Base-by-base conservation (phyloP, 2,888 invertebrate genomes). In the Papilio gigon region DNA sequence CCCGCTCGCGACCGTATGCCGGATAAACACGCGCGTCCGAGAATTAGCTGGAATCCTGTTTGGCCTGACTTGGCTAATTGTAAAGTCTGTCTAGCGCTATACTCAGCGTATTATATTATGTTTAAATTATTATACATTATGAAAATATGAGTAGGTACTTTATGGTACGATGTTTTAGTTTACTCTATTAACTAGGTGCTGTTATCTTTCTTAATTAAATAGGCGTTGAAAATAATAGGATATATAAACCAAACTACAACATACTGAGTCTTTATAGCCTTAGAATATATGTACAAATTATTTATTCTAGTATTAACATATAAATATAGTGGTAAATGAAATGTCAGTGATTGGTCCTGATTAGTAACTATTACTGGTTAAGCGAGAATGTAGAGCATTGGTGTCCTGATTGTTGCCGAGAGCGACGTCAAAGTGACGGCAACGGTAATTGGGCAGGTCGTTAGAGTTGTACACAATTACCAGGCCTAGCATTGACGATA, bases 361-460 rank as follows among this genome's bases (percentile, higher is more conserved):
- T 60, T 40, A 61, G 27, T 12, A 0, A 50, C 44, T 11, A 37
- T 40, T 61, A 53, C 17, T 53, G 25, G 42, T 44, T 62, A 50
- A 62, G 42, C 42, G 42, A 62, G 61, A 62, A 67, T 62, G 30
- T 62, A 53, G 67, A 44, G 25, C 67, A 67, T 56, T 74, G 70
- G 70, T 71, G 78, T 76, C 62, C 75, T 68, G 47, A 42, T 64
- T 53, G 53, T 14, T 50, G 40, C 68, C 72, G 71, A 60, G 62
- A 66, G 37, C 62, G 70, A 68, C 71, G 71, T 65, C 73, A 44
- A 71, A 71, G 74, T 68, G 70, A 27, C 35, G 66, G 70, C 72
- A 71, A 67, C 72, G 56, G 75, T 72, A 75, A 76, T 76, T 71
- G 72, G 60, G 30, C 72, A 74, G 76, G 75, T 76, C 79, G 73